Conservation (phyloP, 2,888 invertebrate species). For the Pristionchus mayeri region DNA sequence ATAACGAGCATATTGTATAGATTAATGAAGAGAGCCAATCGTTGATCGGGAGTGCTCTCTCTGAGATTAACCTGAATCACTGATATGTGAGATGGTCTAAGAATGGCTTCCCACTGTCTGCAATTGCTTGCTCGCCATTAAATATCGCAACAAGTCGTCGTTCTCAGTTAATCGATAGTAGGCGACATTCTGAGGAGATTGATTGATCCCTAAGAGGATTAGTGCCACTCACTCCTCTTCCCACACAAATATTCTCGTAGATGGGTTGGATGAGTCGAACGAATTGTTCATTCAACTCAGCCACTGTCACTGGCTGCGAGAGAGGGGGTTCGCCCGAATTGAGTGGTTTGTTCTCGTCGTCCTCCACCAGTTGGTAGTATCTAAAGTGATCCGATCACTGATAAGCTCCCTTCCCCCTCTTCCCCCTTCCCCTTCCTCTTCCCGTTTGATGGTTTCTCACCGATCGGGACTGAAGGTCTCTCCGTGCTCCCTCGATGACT, state of each 20-base stretch:
- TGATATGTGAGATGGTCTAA: constrained; percentile 49
- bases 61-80: constrained; percentile 48
- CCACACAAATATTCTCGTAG: constrained; percentile 76
- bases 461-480: constrained; percentile 66
- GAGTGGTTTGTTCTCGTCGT: constrained; percentile 77
- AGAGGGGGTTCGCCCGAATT: constrained; percentile 75
- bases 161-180: constrained; percentile 77
- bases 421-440: background rate
- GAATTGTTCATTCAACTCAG: constrained; percentile 77
- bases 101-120: constrained; percentile 71
- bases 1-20: constrained; percentile 79
- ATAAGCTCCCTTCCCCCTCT: background rate
- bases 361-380: constrained; percentile 75
- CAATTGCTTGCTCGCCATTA: constrained; percentile 76
- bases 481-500: constrained; percentile 60
- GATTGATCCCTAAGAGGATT: background rate
- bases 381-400: constrained; percentile 48
- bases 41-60: constrained; percentile 72
- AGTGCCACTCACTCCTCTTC: constrained; percentile 75
- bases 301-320: constrained; percentile 64
- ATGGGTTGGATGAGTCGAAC: constrained; percentile 77
- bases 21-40: constrained; percentile 79
- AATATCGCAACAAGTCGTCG: constrained; percentile 76
- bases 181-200: constrained; percentile 75
- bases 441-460: constrained; percentile 47